Percentiles rank a stretch among this genome's conserved stretches.
Conservation (phyloP, 2,797 vertebrate species). For the Enteromius radiatus region DNA sequence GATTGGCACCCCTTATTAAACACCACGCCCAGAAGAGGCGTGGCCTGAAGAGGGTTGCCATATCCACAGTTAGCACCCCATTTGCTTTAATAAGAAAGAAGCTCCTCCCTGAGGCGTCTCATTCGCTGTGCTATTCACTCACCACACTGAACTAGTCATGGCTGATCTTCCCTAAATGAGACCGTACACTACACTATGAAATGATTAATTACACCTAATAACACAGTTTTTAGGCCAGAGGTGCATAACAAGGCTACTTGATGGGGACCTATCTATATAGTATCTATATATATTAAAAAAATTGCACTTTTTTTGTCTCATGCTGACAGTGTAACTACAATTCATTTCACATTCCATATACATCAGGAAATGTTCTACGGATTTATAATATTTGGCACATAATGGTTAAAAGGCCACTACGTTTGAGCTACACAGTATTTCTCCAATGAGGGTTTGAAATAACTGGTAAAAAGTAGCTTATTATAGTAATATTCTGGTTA, state of each 20-base stretch:
- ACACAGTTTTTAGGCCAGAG: slow-evolving; percentile 64
- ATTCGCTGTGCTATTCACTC: slow-evolving; percentile 41
- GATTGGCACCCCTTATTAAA: slow-evolving; percentile 2
- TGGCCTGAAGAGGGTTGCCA: not conserved
- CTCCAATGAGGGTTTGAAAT: slow-evolving; percentile 49
- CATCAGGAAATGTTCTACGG: slow-evolving; percentile 68
- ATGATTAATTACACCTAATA: not conserved
- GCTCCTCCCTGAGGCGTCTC: slow-evolving; percentile 37
- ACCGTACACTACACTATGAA: slow-evolving; percentile 56
- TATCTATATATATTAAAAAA: slow-evolving; percentile 38
- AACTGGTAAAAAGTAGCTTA: slow-evolving; percentile 48
- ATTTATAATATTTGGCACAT: slow-evolving; percentile 75
- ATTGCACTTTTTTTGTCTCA: slow-evolving; percentile 78
- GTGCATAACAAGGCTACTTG: slow-evolving; percentile 65
- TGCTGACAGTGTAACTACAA: slow-evolving; percentile 65
- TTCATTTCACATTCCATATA: slow-evolving; percentile 70
- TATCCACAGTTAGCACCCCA: not conserved
- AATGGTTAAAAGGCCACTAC: slow-evolving; percentile 81
- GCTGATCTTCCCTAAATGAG: slow-evolving; percentile 38
- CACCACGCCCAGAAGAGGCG: not conserved
- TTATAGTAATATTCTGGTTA: slow-evolving; percentile 29
- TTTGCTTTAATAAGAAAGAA: slow-evolving; percentile 39
- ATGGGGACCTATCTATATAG: slow-evolving; percentile 54
- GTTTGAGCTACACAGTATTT: slow-evolving; percentile 69
- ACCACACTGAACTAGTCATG: slow-evolving; percentile 14